These are phyloP conservation scores for Semaprochilodus insignis DNA, from an alignment of 2,797 vertebrate species.

Conservation along the genomic window DNA sequence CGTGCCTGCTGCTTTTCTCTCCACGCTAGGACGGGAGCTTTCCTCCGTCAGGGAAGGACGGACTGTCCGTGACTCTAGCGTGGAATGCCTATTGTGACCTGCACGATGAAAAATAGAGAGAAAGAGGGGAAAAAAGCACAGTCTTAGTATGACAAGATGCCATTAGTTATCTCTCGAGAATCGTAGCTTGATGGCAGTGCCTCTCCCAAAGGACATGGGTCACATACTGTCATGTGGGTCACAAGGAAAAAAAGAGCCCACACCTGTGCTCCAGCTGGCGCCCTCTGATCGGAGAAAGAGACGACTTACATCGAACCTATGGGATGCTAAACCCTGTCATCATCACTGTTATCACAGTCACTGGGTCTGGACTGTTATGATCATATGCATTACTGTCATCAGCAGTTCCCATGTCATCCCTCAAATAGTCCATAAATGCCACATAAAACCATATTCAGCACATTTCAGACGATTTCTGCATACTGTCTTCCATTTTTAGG, in stretches of 20 bases:
- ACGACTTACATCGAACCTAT: background rate
- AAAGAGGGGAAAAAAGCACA: constrained; percentile 27
- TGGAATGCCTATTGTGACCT: constrained; percentile 44
- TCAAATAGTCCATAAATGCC: constrained; percentile 8
- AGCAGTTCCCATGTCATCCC: background rate
- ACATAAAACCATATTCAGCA: background rate
- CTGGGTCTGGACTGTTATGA: constrained; percentile 10
- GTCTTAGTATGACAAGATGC: constrained; percentile 32
- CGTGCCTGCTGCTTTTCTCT: constrained; percentile 18
- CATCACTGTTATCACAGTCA: background rate
- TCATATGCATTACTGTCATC: background rate
- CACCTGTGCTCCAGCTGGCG: constrained; percentile 27
- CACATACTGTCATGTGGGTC: constrained; percentile 32
- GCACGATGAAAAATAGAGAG: constrained; percentile 11
- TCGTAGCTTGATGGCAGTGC: background rate
- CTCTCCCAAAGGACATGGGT: constrained; percentile 20
- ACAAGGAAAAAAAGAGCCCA: constrained; percentile 4
- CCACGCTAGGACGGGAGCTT: background rate
- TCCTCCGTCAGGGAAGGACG: constrained; percentile 18
- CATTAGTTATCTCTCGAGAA: constrained; percentile 11
- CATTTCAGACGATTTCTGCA: background rate
- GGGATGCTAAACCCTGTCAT: background rate
- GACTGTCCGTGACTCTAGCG: constrained; percentile 17
- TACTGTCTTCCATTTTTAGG: background rate
- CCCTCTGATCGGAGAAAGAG: background rate